Percentiles rank a stretch among this genome's conserved stretches.
These are phyloP conservation scores for Drosophila mercatorum DNA, from an alignment of 2,888 invertebrate species.

Conservation along the genomic window DNA sequence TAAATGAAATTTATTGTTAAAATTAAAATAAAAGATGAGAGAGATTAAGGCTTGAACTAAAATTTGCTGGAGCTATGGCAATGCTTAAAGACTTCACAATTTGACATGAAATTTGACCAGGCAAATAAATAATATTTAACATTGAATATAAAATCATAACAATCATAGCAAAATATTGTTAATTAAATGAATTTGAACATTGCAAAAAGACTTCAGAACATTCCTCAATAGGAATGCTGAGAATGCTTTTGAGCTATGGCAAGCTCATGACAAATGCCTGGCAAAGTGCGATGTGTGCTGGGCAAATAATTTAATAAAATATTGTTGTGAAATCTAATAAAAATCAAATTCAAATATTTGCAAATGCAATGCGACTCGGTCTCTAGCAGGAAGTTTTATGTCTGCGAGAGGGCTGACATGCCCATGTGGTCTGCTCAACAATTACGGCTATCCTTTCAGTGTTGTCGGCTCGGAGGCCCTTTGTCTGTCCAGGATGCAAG, in stretches of 20 bases:
- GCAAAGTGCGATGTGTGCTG: background rate
- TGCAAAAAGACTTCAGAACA: background rate
- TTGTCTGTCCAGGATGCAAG: conserved; percentile 43
- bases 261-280: background rate
- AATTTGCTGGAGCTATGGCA: background rate
- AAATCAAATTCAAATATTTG: conserved; percentile 5
- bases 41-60: background rate
- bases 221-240: background rate
- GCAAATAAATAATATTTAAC: too few species aligned
- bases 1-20: too few species aligned
- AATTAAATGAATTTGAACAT: background rate
- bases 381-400: background rate
- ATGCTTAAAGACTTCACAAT: background rate
- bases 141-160: background rate
- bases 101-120: background rate
- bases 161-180: background rate
- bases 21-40: too few species aligned
- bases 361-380: background rate
- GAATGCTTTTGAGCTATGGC: too few species aligned
- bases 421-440: conserved; percentile 37
- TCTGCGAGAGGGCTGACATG: conserved; percentile 3
- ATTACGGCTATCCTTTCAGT: conserved; percentile 38
- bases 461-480: conserved; percentile 18
- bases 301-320: background rate
- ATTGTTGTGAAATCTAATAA: conserved; percentile 1